Base-by-base conservation (phyloP, 2,888 invertebrate genomes). In the Entomobrya multifasciata region DNA sequence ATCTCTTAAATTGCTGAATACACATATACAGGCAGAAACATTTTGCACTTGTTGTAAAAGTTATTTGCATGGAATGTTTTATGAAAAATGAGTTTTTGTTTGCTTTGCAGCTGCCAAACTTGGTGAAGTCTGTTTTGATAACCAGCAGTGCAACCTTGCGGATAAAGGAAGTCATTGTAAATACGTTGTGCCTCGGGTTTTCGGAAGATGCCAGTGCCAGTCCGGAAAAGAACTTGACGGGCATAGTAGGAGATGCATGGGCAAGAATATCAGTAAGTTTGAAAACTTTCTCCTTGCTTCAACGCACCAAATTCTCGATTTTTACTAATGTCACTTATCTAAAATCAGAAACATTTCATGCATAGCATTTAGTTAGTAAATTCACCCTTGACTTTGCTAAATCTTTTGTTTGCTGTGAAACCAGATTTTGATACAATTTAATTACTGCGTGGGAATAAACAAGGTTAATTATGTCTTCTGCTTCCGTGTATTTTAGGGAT, bases 101-200 rank as follows among this genome's bases (percentile, higher is more conserved):
- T 11, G 91, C 91, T 84, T 93, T 94, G n/a, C 94, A 97, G 97
- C 97, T 91, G 96, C 97, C 22, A 95, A 95, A 92, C 95, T 96
- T 44, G 96, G 97, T 84, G 96, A 96, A 91, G 96, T 97, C 52
- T 98, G 97, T 92, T 97, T 97, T 93, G 97, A 96, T 92, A 96
- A 97, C 92, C 95, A 96, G 87, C 97, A 97, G 92, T 98, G 97
- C 92, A 95, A 95, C 87, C 94, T 97, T 92, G 96, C 96, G 94
- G 96, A 96, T 91, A 94, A 94, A 88, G 95, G 96, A 92, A 96
- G 96, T 89, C 96, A 96, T 92, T 98, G 97, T 92, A 97, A 97
- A 92, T 97, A 96, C 92, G 94, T 97, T 77, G 97, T 98, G 90
- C 96, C 97, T 36, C 96, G 97, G 92, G 94, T 97, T 13, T 97